Conservation (phyloP, 37 sponge, comb jelly and placozoan species). For the Amphimedon queenslandica region DNA sequence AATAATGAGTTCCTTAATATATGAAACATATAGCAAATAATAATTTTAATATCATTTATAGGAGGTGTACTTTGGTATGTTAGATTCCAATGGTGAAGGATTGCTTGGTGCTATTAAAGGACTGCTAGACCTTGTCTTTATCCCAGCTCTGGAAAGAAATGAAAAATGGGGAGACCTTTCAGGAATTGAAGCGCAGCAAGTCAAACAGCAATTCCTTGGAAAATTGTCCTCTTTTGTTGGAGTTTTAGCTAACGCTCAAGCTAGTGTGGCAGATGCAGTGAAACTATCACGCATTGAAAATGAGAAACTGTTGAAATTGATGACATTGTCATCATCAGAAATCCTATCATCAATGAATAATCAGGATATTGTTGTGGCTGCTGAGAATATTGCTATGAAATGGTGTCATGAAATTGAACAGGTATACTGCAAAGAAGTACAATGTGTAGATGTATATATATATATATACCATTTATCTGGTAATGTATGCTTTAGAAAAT, state of each 20-base stretch:
- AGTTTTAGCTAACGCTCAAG: constrained; percentile 85
- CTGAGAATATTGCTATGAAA: constrained; percentile 60
- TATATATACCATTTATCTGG: not conserved
- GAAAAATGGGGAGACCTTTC: constrained; percentile 78
- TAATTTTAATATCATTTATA: constrained; percentile 1
- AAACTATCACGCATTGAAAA: constrained; percentile 59
- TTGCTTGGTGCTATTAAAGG: constrained; percentile 80
- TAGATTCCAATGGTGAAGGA: constrained; percentile 84
- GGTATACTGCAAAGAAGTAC: no score
- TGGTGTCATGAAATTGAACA: constrained; percentile 98
- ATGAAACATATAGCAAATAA: no score
- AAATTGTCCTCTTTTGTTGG: constrained; percentile 80
- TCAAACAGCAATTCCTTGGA: constrained; percentile 73
- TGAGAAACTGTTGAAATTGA: constrained; percentile 30
- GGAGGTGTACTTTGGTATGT: constrained; percentile 75
- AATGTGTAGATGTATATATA: no score
- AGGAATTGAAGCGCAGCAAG: constrained; percentile 34
- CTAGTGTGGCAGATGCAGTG: constrained; percentile 79
- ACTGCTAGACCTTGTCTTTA: constrained; percentile 67
- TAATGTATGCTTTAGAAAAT: not conserved
- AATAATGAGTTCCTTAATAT: no score
- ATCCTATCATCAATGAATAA: constrained; percentile 63
- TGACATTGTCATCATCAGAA: constrained; percentile 58
- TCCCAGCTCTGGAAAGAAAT: constrained; percentile 71
- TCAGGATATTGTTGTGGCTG: constrained; percentile 81